Base-by-base conservation (phyloP, 2,888 invertebrate species). In the Hemaris fuciformis region DNA sequence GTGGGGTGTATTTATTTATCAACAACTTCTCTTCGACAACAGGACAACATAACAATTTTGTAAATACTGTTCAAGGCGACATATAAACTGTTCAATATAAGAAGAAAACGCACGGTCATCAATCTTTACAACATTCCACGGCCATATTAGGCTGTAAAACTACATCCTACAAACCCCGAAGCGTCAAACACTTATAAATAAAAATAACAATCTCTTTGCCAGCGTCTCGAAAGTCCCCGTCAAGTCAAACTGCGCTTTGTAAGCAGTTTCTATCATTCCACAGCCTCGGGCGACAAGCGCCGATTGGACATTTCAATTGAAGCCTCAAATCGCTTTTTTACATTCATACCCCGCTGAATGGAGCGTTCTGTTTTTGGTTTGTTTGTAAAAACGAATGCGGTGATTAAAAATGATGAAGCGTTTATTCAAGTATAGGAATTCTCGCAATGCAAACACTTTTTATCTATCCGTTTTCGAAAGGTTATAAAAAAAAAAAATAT, bases 251-350 rank as follows among this genome's bases (percentile, higher is more conserved):
- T n/a, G 22, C 22, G 23, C 1, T 22, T 38, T 15, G 31, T 58
- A 22, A 25, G 27, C 6, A 6, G 42, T 34, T 22, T 46, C 22
- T 45, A 43, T 6, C 31, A 59, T 59, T 59, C 20, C 27, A 22
- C 15, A 23, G 59, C 46, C 38, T 10, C 6, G 15, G 23, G 59
- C 46, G 46, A 59, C 46, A 59, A 31, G 23, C 38, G n/a, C 13
- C 15, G 46, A 59, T 62, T 60, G 63, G 65, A 69, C 63, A 66
- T 68, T 61, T 71, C 63, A 59, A 73, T 73, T 69, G 59, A 42
- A 63, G 27, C 25, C 61, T 53, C 64, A 64, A 67, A 64, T 64
- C 65, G 25, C 43, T 67, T 66, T 67, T 69, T 57, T 60, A 34
- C 10, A 34, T 3, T 38, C 38, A 3, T 38, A 38, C 38, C 13